These are phyloP conservation scores for Corythaeola cristata DNA, from an alignment of 2,113 vertebrate genomes.

Conservation along the genomic window DNA sequence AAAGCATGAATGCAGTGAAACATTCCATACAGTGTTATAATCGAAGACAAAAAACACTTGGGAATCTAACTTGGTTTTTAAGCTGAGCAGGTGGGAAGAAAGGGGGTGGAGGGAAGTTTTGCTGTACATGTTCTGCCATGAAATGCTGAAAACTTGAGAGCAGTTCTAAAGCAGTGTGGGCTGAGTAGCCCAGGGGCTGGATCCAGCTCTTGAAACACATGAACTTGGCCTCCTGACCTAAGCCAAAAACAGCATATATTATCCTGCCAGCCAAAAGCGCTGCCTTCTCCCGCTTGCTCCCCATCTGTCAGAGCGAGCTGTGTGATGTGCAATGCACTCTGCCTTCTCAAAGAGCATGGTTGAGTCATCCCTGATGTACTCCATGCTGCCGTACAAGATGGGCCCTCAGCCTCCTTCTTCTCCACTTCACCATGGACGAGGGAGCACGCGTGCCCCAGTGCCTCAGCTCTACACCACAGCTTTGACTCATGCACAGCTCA, in stretches of 20 bases:
- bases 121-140: background rate
- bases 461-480: background rate
- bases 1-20: background rate
- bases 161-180: background rate
- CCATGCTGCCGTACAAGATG: background rate
- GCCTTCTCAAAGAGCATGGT: background rate
- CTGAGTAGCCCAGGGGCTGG: background rate
- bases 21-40: background rate
- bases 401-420: background rate
- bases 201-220: background rate
- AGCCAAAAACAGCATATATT: background rate
- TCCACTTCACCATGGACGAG: rapidly evolving
- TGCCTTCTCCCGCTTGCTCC: background rate
- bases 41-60: background rate
- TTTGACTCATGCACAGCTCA: background rate
- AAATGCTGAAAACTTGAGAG: background rate
- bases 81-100: background rate
- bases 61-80: background rate
- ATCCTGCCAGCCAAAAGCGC: background rate
- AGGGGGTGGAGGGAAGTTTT: background rate
- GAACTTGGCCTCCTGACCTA: background rate
- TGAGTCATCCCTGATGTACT: rapidly evolving
- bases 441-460: rapidly evolving
- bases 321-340: background rate
- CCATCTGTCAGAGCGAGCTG: background rate